Evolutionary conservation across 2,888 invertebrate species (phyloP), one percentile per base, ranked within the genome.

Genomic region (Drosophila lacicola): DNA sequence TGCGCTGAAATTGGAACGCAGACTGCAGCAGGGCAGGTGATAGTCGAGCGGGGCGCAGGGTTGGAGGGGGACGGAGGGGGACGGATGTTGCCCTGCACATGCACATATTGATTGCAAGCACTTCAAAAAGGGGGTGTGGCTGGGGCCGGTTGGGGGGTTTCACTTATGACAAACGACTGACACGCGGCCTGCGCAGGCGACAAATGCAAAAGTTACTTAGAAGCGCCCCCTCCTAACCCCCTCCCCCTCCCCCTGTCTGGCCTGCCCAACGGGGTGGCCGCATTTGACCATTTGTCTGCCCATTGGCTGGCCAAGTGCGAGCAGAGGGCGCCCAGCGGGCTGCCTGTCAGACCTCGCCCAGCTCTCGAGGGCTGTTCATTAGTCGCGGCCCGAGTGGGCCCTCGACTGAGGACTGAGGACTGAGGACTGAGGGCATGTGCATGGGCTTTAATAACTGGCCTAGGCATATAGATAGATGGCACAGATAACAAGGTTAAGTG

Each of bases 151-250:
- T 10, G 29, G 25, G 39, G 39, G 17, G 25, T n/a, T 41, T 44
- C 36, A 65, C 65, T 70, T 80, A 68, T 83, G 83, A 83, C 84
- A 88, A 88, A 83, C 89, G 88, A 84, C 79, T 84, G 83, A 84
- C 83, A 88, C 73, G 88, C 87, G 88, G 85, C 70, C 71, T 88
- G 87, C 87, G 70, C 83, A 83, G 82, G 70, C 89, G 83, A 83
- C 89, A 83, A 83, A 87, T 88, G 79, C 69, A 69, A 75, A 77
- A 78, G 60, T 51, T 57, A 61, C 44, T 55, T 51, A 33, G 34
- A 45, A 19, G 4, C 42, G 49, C 25, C 25, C 14, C 50, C 34
- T 17, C 17, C 17, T 17, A 17, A 17, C 41, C 51, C 37, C 14
- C 19, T 29, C 11, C 42, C 33, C 11, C 4, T n/a, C 49, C 14